Conservation (phyloP, 1,140 invertebrate species). For the Diuraphis noxia region DNA sequence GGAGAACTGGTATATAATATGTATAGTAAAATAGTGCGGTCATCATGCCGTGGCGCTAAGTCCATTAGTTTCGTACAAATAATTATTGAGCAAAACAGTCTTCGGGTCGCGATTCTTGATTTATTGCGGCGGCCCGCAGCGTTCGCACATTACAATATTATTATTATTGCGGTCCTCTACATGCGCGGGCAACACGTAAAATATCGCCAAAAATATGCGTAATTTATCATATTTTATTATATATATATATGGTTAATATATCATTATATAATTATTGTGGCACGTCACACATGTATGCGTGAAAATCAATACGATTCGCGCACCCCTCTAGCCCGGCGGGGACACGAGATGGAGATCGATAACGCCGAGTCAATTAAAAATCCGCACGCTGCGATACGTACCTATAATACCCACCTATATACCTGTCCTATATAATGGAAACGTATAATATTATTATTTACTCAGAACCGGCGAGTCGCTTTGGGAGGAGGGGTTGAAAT, state of each 20-base stretch:
- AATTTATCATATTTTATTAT: too few relatives aligned
- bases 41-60: neutral
- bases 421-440: too few relatives aligned
- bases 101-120: neutral
- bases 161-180: too few relatives aligned
- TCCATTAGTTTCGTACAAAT: neutral
- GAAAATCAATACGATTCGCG: slow-evolving; percentile 22
- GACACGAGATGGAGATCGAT: neutral
- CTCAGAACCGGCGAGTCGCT: neutral
- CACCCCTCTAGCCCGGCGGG: neutral
- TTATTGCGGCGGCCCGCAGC: neutral
- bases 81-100: neutral
- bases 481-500: too few relatives aligned
- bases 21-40: too few relatives aligned
- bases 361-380: slow-evolving; percentile 36
- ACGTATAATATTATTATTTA: neutral
- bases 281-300: neutral
- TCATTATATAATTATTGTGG: neutral
- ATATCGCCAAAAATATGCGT: neutral
- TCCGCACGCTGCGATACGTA: neutral
- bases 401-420: too few relatives aligned
- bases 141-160: too few relatives aligned
- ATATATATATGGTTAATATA: neutral
- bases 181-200: neutral
- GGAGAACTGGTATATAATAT: neutral